Conservation (phyloP, 2,797 vertebrate genomes). For the Phataginus tricuspis region DNA sequence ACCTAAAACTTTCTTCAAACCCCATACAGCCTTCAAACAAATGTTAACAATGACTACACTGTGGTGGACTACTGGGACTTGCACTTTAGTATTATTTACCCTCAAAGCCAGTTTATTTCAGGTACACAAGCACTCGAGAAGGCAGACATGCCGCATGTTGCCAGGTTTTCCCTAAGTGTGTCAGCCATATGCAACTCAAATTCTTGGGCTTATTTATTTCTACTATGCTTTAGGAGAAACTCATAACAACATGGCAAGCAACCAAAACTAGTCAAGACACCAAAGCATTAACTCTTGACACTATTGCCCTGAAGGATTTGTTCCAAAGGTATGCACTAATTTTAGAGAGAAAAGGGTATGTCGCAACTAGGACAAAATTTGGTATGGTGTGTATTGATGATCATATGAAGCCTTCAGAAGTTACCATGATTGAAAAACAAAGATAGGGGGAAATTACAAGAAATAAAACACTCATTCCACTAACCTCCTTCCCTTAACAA, state of each 20-base stretch:
- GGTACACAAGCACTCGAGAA: not conserved
- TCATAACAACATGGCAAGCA: not conserved
- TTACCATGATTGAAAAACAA: not conserved
- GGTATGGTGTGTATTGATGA: not conserved
- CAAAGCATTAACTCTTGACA: not conserved
- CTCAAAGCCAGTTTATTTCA: not conserved
- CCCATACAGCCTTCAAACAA: not conserved
- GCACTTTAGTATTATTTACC: not conserved
- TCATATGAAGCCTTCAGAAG: conserved; percentile 6
- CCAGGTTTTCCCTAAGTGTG: not conserved
- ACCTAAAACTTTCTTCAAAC: not conserved
- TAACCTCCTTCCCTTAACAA: conserved; percentile 16
- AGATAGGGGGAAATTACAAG: not conserved
- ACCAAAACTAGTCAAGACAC: not conserved
- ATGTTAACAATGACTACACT: not conserved
- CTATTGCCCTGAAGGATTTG: not conserved
- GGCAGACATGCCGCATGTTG: not conserved
- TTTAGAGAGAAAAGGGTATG: not conserved
- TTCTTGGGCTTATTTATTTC: not conserved
- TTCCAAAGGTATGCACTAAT: not conserved
- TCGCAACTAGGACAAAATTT: not conserved
- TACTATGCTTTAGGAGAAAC: conserved; percentile 4
- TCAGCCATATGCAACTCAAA: not conserved
- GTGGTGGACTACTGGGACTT: not conserved
- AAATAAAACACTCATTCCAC: not conserved